phyloP scores from a whole-genome alignment of 2,113 vertebrate genomes.

The Pogona vitticeps region DNA sequence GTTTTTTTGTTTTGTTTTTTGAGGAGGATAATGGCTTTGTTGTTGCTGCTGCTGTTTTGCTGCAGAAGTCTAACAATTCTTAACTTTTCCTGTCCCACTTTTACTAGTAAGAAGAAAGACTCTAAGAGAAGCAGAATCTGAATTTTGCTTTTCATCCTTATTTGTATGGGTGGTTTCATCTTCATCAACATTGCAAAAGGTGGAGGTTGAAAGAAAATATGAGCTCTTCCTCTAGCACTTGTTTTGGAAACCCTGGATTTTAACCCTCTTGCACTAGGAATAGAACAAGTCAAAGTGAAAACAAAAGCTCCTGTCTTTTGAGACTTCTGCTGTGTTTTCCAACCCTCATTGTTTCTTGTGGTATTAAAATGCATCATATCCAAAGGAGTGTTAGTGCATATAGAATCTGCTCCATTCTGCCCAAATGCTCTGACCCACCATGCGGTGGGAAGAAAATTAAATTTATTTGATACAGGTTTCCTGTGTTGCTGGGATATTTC shows the following conservation, averaged over 20 bases:
- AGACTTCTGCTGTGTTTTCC: too few relatives aligned
- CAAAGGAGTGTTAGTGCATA: too few relatives aligned
- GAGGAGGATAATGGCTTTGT: too few relatives aligned
- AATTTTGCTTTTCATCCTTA: neutral
- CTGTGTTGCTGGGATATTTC: too few relatives aligned
- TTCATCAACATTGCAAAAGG: neutral
- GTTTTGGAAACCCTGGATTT: neutral
- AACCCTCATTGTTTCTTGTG: too few relatives aligned
- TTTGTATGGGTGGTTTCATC: neutral
- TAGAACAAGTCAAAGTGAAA: neutral
- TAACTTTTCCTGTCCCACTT: constrained; percentile 1
- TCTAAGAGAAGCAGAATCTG: neutral
- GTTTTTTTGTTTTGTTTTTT: neutral
- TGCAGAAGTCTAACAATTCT: neutral
- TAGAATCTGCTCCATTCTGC: too few relatives aligned
- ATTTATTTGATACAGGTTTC: too few relatives aligned
- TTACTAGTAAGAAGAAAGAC: neutral
- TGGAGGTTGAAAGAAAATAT: neutral
- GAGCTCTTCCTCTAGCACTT: neutral
- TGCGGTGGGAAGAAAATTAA: too few relatives aligned
- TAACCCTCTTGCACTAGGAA: neutral
- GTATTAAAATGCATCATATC: too few relatives aligned
- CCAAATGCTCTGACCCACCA: too few relatives aligned
- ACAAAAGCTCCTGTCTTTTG: neutral
- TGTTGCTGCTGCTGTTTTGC: too few relatives aligned